Conservation (phyloP, 1,140 invertebrate genomes). For the Frieseomelitta varia region DNA sequence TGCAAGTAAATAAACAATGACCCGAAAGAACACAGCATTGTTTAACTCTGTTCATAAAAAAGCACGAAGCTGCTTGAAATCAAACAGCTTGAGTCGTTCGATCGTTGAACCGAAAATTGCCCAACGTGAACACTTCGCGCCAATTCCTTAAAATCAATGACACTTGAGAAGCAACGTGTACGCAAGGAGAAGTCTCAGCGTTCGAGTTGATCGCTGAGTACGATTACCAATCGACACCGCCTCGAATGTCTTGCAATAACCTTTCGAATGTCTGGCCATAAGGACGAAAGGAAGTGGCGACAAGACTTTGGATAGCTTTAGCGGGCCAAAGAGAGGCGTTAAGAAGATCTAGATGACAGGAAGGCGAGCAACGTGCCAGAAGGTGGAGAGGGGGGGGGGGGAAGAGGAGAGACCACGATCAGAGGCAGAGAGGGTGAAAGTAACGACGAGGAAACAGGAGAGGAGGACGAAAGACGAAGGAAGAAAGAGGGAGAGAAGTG, state of each 20-base stretch:
- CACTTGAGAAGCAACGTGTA: conserved; percentile 2
- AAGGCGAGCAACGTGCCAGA: conserved; percentile 22
- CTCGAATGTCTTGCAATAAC: conserved; percentile 40
- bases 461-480: not conserved
- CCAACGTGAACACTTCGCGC: not conserved
- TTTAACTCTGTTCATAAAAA: no score
- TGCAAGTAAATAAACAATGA: no score
- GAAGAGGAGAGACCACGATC: conserved; percentile 38
- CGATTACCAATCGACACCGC: conserved; percentile 38
- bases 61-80: no score
- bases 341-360: conserved; percentile 7
- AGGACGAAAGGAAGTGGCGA: conserved; percentile 39
- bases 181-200: not conserved
- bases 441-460: not conserved
- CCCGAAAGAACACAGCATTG: no score
- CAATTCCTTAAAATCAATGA: not conserved
- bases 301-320: conserved; percentile 61
- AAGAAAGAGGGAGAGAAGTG: not conserved
- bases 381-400: no score
- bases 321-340: conserved; percentile 40
- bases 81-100: no score
- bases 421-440: not conserved
- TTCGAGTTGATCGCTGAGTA: no score
- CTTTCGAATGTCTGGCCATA: conserved; percentile 12
- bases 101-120: no score